phyloP scores from a whole-genome alignment of 2,113 vertebrate genomes.

The Ochotona princeps region DNA sequence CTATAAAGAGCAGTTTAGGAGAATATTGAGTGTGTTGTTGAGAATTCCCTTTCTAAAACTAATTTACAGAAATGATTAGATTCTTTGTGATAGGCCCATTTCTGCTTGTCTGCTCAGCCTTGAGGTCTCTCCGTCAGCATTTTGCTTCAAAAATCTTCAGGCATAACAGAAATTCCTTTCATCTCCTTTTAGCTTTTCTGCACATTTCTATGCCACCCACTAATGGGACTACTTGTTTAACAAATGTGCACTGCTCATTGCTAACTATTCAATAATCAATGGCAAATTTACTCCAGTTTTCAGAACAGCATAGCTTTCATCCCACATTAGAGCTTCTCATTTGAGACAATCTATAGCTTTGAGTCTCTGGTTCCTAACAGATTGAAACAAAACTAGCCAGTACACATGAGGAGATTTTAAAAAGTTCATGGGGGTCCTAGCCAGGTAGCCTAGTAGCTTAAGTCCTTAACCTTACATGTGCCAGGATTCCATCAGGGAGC shows the following conservation, averaged over 20 bases:
- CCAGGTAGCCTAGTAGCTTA: no score
- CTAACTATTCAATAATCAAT: not conserved
- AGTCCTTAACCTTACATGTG: no score
- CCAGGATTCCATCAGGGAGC: no score
- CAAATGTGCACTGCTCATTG: not conserved
- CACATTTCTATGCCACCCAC: not conserved
- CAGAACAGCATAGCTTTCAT: not conserved
- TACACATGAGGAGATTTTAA: not conserved
- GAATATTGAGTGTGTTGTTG: not conserved
- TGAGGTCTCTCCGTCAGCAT: not conserved
- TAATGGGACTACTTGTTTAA: not conserved
- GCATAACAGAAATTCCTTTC: not conserved
- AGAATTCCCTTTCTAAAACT: not conserved
- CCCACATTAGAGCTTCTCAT: not conserved
- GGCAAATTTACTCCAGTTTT: not conserved
- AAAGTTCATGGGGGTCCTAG: no score
- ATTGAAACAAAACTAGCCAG: not conserved
- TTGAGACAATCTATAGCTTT: not conserved
- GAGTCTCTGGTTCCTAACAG: not conserved
- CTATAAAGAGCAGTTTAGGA: no score
- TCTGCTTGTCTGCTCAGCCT: not conserved
- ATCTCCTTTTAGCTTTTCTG: not conserved
- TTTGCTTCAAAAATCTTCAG: not conserved
- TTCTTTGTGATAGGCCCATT: not conserved
- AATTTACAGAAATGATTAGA: not conserved